These are phyloP conservation scores for Alosa alosa DNA, from an alignment of 2,113 vertebrate genomes.

Conservation along the genomic window DNA sequence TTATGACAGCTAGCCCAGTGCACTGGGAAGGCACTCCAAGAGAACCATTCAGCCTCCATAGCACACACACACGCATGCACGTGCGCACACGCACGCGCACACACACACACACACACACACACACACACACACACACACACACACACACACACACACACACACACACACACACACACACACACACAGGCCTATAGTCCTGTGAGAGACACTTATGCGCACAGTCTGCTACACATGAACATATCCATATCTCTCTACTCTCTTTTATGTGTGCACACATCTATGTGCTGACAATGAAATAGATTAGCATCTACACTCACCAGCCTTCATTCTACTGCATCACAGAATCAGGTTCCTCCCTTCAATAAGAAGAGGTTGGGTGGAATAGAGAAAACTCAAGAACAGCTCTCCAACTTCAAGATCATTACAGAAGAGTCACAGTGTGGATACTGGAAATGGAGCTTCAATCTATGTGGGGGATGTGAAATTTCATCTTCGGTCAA, in stretches of 20 bases:
- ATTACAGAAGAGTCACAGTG: not conserved
- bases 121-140: not conserved
- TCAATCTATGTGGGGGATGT: too few species aligned
- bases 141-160: not conserved
- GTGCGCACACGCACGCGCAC: not conserved
- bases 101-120: not conserved
- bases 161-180: not conserved
- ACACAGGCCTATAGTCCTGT: not conserved
- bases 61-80: not conserved
- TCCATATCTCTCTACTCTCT: too few species aligned
- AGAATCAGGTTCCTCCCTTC: not conserved
- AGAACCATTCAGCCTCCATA: constrained; percentile 1
- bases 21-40: not conserved
- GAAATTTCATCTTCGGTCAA: not conserved
- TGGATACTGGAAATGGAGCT: not conserved
- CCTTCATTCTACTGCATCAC: not conserved
- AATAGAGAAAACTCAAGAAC: not conserved
- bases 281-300: not conserved
- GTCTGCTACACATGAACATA: not conserved
- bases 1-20: not conserved
- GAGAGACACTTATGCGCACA: not conserved
- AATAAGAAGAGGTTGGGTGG: not conserved
- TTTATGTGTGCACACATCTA: not conserved
- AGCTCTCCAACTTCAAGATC: not conserved
- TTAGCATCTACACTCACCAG: not conserved